A percentile compares a stretch with the other conserved stretches of the same genome.
Conservation (phyloP, 2,797 vertebrate genomes). For the Onychomys torridus region DNA sequence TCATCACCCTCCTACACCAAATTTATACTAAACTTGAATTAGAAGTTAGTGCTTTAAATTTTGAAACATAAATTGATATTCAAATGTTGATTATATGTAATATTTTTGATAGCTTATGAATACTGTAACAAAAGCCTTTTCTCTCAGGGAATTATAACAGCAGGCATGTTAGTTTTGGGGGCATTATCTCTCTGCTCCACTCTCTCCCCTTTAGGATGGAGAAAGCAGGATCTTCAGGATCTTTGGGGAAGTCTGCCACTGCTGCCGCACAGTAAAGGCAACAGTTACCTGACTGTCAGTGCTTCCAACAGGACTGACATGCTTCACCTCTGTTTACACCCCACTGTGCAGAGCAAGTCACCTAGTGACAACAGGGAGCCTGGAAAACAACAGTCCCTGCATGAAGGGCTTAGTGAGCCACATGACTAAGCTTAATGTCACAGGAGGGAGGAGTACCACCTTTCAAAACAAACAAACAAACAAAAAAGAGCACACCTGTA, state of each 20-base stretch:
- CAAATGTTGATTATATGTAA: neutral
- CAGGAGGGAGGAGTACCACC: neutral
- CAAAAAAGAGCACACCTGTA: no score
- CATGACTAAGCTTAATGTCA: neutral
- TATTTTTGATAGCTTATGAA: neutral
- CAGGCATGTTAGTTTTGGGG: neutral
- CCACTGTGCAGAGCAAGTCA: neutral
- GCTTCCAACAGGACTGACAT: neutral
- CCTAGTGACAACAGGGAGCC: neutral
- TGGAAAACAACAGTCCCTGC: neutral
- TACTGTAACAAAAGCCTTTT: neutral
- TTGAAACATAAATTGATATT: constrained; percentile 11
- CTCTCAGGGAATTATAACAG: neutral
- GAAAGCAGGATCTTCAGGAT: neutral
- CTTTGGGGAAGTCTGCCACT: neutral
- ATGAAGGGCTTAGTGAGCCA: neutral
- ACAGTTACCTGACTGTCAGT: neutral
- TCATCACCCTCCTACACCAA: neutral
- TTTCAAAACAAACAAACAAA: no score
- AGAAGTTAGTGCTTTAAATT: neutral
- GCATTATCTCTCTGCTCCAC: neutral
- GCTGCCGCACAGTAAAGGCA: neutral
- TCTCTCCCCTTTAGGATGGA: neutral
- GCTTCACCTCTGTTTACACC: neutral
- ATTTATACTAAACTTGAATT: neutral